These are phyloP conservation scores for Dione juno DNA, from an alignment of 2,888 invertebrate genomes.

Conservation along the genomic window DNA sequence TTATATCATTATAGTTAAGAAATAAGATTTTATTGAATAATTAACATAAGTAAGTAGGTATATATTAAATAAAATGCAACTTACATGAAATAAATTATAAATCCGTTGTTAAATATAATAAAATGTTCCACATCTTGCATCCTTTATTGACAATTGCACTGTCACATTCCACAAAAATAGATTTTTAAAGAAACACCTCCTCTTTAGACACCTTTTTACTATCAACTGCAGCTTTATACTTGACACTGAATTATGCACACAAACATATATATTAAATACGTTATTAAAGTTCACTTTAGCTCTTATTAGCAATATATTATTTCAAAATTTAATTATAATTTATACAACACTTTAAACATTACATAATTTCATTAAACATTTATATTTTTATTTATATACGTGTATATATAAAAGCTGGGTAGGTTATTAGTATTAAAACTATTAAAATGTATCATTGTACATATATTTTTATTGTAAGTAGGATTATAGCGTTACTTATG, in stretches of 20 bases:
- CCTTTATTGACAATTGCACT: neutral
- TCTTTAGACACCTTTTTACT: conserved; percentile 1
- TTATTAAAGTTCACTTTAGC: neutral
- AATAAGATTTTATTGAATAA: neutral
- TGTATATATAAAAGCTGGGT: neutral
- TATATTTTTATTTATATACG: neutral
- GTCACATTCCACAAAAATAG: conserved; percentile 5
- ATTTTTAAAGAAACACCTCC: neutral
- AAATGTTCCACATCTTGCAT: neutral
- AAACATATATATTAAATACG: neutral
- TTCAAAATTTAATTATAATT: neutral
- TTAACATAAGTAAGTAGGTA: neutral
- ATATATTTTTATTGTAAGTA: neutral
- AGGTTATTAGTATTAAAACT: neutral
- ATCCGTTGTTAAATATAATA: neutral
- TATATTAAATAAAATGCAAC: neutral
- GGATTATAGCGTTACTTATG: too few species aligned
- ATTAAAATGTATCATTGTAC: neutral
- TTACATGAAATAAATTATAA: conserved; percentile 10
- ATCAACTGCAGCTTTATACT: neutral
- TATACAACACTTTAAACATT: neutral
- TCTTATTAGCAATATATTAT: neutral
- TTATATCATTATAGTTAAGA: neutral
- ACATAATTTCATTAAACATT: too few species aligned
- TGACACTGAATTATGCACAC: conserved; percentile 4